Conservation (phyloP, 2,113 vertebrate genomes). For the Psammodynastes pulverulentus region DNA sequence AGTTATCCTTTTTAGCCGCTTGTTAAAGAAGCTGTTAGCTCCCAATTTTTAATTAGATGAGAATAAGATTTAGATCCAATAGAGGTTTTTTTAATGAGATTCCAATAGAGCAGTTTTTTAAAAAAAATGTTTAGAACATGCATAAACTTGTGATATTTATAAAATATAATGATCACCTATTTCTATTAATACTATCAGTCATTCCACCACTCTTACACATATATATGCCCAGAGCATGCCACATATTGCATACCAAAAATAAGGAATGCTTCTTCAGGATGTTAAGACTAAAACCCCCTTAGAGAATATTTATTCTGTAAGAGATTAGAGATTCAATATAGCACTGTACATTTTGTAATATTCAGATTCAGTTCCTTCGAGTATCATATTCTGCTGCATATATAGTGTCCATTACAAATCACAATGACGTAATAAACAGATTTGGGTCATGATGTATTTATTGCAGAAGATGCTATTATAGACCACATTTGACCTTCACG, state of each 20-base stretch:
- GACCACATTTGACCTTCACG: neutral
- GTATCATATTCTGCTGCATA: neutral
- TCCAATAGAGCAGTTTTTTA: neutral
- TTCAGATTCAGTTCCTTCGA: neutral
- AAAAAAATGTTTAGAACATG: neutral
- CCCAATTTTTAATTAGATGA: neutral
- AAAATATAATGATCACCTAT: neutral
- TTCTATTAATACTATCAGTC: neutral
- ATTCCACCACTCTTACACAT: neutral
- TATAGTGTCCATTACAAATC: neutral
- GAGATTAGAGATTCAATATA: neutral
- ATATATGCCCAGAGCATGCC: neutral
- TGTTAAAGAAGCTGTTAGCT: neutral
- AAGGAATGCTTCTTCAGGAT: neutral
- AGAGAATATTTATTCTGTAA: neutral
- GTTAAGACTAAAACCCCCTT: neutral
- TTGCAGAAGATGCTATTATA: neutral
- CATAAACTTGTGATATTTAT: neutral
- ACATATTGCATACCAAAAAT: neutral
- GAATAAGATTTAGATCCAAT: neutral
- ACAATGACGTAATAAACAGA: neutral
- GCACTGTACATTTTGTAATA: neutral
- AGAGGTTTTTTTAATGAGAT: neutral
- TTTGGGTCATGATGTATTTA: neutral
- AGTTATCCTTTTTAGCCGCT: constrained; percentile 36